phyloP scores from a whole-genome alignment of 2,797 vertebrate species.

The Bradypus variegatus region DNA sequence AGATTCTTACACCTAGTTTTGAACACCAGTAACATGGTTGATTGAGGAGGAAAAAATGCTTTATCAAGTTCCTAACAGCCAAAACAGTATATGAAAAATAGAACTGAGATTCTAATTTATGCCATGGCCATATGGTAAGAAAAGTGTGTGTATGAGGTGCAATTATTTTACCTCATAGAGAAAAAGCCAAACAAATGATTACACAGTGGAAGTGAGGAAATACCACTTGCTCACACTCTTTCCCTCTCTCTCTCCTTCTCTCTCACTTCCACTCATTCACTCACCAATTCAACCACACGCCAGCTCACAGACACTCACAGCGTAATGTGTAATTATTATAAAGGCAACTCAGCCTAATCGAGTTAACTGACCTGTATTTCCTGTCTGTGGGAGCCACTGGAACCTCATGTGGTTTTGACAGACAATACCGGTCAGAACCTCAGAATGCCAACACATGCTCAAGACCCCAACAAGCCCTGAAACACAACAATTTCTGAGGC shows the following conservation, averaged over 20 bases:
- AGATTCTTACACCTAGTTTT: neutral
- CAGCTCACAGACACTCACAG: neutral
- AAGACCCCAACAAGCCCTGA: neutral
- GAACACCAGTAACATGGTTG: neutral
- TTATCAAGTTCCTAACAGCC: neutral
- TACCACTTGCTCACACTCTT: too few species aligned
- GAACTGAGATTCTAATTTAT: neutral
- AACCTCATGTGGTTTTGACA: neutral
- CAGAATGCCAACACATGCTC: neutral
- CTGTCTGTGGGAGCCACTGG: neutral
- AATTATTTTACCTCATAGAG: neutral
- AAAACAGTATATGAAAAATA: neutral
- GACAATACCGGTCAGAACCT: neutral
- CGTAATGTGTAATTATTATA: neutral
- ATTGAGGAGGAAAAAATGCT: neutral
- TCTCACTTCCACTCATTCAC: neutral
- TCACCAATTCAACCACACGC: neutral
- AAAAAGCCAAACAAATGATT: neutral
- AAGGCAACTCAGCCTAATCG: neutral
- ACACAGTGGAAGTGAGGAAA: neutral
- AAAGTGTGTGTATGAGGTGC: neutral
- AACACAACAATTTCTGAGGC: neutral
- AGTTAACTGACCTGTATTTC: neutral
- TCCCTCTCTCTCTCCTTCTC: too few species aligned
- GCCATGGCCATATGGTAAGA: neutral